Percentiles rank a stretch among this genome's conserved stretches.
Evolutionary conservation across 2,797 vertebrate species (phyloP).

Genomic region (Lateolabrax maculatus): DNA sequence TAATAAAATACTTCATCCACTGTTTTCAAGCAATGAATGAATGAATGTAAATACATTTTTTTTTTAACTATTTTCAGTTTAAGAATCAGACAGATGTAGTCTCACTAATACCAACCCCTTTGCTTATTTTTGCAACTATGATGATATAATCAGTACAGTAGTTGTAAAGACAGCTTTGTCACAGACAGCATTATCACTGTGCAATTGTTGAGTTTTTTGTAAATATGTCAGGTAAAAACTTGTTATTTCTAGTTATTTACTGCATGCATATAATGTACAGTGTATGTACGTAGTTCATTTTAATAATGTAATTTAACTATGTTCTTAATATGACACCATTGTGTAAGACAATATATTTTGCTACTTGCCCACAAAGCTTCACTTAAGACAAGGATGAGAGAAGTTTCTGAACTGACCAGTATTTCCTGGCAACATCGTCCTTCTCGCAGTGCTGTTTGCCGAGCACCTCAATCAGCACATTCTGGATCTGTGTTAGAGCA

Average conservation of each 20-base stretch:
- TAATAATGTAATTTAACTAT: background rate
- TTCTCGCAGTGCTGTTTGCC: constrained; percentile 85
- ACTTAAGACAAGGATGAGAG: background rate
- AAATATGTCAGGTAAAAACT: background rate
- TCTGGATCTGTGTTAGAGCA: constrained; percentile 82
- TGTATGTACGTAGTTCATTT: background rate
- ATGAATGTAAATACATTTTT: background rate
- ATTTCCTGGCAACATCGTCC: constrained; percentile 83
- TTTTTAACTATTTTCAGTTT: background rate
- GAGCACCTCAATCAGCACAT: constrained; percentile 79
- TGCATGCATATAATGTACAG: background rate
- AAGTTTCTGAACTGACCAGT: constrained; percentile 77
- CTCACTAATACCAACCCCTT: background rate
- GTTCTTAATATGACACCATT: background rate
- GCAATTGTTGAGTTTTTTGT: background rate
- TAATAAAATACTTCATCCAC: too few relatives aligned
- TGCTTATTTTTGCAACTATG: background rate
- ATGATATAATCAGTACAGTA: background rate
- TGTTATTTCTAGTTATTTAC: background rate
- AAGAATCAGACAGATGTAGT: background rate
- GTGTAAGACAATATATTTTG: background rate
- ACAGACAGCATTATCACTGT: background rate
- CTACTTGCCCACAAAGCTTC: background rate
- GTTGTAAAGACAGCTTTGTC: background rate
- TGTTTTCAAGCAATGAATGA: background rate